phyloP scores from a whole-genome alignment of 2,797 vertebrate genomes.

The Enteromius thamalakanensis region DNA sequence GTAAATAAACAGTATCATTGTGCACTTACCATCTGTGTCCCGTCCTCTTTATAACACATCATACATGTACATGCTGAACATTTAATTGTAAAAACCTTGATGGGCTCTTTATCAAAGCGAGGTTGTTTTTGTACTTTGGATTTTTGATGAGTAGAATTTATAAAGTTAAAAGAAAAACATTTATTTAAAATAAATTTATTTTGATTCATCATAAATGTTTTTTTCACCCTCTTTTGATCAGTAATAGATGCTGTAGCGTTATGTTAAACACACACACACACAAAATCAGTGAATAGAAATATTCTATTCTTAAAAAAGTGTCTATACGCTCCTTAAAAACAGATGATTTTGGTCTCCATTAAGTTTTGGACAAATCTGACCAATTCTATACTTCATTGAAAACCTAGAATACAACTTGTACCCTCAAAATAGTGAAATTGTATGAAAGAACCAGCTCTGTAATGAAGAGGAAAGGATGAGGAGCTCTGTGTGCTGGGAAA shows the following conservation, averaged over 20 bases:
- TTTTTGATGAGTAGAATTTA: not conserved
- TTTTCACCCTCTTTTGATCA: not conserved
- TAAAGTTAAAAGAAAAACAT: not conserved
- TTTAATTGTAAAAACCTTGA: not conserved
- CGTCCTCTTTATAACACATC: no score
- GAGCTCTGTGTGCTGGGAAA: conserved; percentile 33
- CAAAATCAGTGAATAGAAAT: no score
- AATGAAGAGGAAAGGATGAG: not conserved
- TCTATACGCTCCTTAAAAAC: not conserved
- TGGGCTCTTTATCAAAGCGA: not conserved
- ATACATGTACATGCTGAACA: not conserved
- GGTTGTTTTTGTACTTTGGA: not conserved
- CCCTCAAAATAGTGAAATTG: not conserved
- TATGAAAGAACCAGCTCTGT: not conserved
- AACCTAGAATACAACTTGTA: not conserved
- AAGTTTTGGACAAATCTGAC: not conserved
- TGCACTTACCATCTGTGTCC: no score
- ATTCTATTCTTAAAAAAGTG: not conserved
- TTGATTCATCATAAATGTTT: not conserved
- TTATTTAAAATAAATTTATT: not conserved
- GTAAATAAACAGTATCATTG: no score
- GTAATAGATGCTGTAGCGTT: not conserved
- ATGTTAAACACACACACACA: not conserved
- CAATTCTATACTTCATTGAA: not conserved
- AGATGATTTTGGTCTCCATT: not conserved